A percentile compares a stretch with the other conserved stretches of the same genome.
Conservation (phyloP, 2,113 vertebrate genomes). For the Mesocricetus auratus region DNA sequence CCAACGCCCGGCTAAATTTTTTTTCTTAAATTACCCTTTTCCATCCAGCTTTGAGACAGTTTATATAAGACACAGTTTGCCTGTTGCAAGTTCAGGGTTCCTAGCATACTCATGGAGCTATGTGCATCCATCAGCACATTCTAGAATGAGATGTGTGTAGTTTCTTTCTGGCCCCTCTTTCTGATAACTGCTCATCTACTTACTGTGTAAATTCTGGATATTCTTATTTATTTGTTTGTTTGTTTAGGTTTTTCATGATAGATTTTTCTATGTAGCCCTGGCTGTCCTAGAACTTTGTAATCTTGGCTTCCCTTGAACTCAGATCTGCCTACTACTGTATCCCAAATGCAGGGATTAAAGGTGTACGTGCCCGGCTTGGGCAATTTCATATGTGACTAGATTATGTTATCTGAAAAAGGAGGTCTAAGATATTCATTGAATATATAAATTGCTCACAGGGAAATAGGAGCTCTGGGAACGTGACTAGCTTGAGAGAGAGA, state of each 20-base stretch:
- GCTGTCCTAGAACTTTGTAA: not conserved
- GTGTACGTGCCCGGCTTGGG: not conserved
- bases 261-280: not conserved
- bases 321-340: not conserved
- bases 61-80: not conserved
- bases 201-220: not conserved
- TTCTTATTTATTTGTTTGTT: not conserved
- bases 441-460: too few relatives aligned
- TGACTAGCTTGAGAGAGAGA: too few relatives aligned
- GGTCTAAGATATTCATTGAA: too few relatives aligned
- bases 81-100: not conserved
- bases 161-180: not conserved
- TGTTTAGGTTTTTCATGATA: not conserved
- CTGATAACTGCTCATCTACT: not conserved
- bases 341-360: not conserved
- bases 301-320: not conserved
- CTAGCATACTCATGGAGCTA: not conserved
- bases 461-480: too few relatives aligned
- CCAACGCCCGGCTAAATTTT: not conserved
- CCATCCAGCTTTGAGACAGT: not conserved
- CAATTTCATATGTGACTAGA: not conserved
- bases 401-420: too few relatives aligned
- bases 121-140: not conserved
- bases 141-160: not conserved
- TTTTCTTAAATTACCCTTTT: not conserved